Conservation (phyloP, 2,888 invertebrate genomes). For the Pedicia rivosa region DNA sequence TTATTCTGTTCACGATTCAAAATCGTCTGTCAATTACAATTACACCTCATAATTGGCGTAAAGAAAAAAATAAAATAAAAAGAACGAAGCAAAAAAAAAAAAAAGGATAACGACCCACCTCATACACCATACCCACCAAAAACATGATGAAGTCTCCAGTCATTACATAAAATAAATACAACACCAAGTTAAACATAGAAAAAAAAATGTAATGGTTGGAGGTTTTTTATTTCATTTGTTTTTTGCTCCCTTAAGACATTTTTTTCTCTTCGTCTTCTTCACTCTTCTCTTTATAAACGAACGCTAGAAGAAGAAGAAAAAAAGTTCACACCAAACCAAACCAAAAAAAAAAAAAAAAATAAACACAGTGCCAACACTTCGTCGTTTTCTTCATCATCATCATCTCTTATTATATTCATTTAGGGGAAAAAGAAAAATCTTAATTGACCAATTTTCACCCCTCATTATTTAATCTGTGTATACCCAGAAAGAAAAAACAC, state of each 20-base stretch:
- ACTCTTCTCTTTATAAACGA: too few species aligned
- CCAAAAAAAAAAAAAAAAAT: slow-evolving; percentile 6
- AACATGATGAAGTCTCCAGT: too few species aligned
- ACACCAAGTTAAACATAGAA: too few species aligned
- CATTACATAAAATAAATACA: too few species aligned
- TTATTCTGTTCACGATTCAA: background rate
- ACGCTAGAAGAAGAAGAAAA: slow-evolving; percentile 1
- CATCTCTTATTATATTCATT: slow-evolving; percentile 8
- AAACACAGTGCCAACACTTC: slow-evolving; percentile 4
- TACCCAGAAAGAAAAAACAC: too few species aligned
- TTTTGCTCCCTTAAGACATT: slow-evolving; percentile 3
- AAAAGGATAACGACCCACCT: slow-evolving; percentile 10
- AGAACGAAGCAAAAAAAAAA: too few species aligned
- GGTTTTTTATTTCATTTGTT: slow-evolving; percentile 7
- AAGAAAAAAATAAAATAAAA: too few species aligned
- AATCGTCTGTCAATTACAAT: slow-evolving; percentile 10
- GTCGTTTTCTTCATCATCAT: too few species aligned
- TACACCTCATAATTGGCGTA: slow-evolving; percentile 10
- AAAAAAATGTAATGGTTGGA: background rate
- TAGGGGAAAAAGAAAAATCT: slow-evolving; percentile 8
- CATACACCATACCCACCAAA: background rate
- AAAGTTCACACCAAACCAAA: slow-evolving; percentile 3
- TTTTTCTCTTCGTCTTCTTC: too few species aligned
- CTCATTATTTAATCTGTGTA: too few species aligned
- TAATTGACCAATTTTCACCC: slow-evolving; percentile 11